Conservation (phyloP, 2,113 vertebrate genomes). For the Chunga burmeisteri region DNA sequence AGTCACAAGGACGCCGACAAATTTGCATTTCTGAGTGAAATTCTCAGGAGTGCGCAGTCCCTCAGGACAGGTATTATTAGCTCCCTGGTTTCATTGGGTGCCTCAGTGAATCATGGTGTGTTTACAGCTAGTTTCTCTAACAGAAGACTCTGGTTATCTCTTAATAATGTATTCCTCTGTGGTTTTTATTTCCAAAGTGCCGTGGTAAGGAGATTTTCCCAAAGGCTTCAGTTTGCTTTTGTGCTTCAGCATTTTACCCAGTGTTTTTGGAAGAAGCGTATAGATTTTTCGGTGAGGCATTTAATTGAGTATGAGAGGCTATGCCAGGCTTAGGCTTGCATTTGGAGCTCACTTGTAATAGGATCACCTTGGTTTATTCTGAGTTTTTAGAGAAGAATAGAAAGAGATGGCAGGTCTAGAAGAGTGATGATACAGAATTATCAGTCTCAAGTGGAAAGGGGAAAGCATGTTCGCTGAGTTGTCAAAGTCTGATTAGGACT, state of each 20-base stretch:
- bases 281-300: not conserved
- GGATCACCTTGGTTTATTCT: not conserved
- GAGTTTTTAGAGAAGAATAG: slow-evolving; percentile 5
- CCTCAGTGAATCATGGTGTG: slow-evolving; percentile 53
- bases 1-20: not conserved
- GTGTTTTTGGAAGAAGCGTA: not conserved
- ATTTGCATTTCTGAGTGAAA: slow-evolving; percentile 20
- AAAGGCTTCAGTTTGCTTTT: slow-evolving; percentile 48
- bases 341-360: not conserved
- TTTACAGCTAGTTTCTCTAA: slow-evolving; percentile 52
- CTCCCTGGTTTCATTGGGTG: slow-evolving; percentile 69
- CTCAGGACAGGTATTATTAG: slow-evolving; percentile 52
- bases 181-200: slow-evolving; percentile 65
- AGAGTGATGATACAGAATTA: not conserved
- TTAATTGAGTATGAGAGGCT: not conserved
- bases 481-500: slow-evolving; percentile 29
- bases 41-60: not conserved
- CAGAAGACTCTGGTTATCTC: slow-evolving; percentile 54
- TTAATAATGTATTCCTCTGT: slow-evolving; percentile 57
- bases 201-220: slow-evolving; percentile 33
- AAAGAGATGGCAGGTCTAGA: not conserved
- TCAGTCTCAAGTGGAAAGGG: not conserved
- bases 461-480: not conserved
- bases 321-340: not conserved
- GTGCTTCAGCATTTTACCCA: slow-evolving; percentile 43